Conservation (phyloP, 2,113 vertebrate species). For the Tichodroma muraria region DNA sequence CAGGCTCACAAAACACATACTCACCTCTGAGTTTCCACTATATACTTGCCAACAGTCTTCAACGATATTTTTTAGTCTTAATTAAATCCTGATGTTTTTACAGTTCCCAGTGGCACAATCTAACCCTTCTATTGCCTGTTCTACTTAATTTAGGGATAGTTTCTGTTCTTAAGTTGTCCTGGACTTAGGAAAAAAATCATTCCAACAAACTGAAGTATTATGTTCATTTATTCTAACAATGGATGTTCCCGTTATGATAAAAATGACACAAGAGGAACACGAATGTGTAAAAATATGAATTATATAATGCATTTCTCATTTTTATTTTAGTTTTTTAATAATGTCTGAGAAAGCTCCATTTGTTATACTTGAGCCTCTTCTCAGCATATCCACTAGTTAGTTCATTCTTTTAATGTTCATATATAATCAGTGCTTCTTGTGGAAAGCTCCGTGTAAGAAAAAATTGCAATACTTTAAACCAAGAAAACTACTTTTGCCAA, state of each 20-base stretch:
- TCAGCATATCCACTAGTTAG: neutral
- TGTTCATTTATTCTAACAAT: neutral
- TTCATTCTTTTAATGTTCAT: neutral
- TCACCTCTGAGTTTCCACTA: neutral
- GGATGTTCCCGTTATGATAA: neutral
- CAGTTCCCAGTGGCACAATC: neutral
- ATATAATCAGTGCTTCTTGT: neutral
- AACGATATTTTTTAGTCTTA: neutral
- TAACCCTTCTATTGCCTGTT: neutral
- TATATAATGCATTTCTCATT: neutral
- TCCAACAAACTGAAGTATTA: neutral
- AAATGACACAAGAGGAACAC: neutral
- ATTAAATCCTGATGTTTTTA: slow-evolving; percentile 18
- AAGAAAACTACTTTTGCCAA: neutral
- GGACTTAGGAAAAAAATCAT: neutral
- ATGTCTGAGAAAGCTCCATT: neutral
- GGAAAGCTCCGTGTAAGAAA: neutral
- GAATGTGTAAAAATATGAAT: neutral
- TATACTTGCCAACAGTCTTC: neutral
- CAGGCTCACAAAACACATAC: neutral
- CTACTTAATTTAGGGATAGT: neutral
- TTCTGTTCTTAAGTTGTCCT: neutral
- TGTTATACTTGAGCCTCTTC: neutral
- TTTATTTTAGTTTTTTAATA: neutral
- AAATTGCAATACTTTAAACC: neutral